Conservation (phyloP, 30 jellyfish, hydroid and myxozoan species). For the Cassiopea xamachana region DNA sequence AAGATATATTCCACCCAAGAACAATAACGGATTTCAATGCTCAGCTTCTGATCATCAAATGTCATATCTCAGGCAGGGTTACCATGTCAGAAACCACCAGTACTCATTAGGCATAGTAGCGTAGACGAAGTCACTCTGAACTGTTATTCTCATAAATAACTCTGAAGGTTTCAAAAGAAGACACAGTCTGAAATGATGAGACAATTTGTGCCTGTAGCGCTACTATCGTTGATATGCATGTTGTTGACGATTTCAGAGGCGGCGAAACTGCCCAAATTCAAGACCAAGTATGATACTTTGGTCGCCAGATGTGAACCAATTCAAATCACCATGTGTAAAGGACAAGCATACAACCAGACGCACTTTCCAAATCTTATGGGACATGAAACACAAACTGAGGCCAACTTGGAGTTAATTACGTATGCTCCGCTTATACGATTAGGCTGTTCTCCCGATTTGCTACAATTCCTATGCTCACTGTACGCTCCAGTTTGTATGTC, state of each 20-base stretch:
- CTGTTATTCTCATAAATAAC: neutral
- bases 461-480: conserved; percentile 81
- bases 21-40: neutral
- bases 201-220: neutral
- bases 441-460: conserved; percentile 78
- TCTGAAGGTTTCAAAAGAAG: neutral
- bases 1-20: neutral
- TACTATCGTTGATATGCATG: neutral
- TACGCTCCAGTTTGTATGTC: conserved; percentile 92
- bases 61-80: neutral
- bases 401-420: conserved; percentile 62
- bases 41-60: neutral
- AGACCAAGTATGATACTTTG: conserved; percentile 40
- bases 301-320: conserved; percentile 84
- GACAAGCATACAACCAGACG: conserved; percentile 85
- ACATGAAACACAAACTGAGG: conserved; percentile 80
- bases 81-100: neutral
- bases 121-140: neutral
- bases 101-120: neutral
- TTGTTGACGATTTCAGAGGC: neutral
- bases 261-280: neutral
- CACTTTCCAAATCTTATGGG: conserved; percentile 84
- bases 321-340: conserved; percentile 74
- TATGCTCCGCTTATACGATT: conserved; percentile 62
- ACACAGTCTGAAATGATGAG: neutral